Conservation (phyloP, 2,113 vertebrate genomes). For the Paradoxurus hermaphroditus region DNA sequence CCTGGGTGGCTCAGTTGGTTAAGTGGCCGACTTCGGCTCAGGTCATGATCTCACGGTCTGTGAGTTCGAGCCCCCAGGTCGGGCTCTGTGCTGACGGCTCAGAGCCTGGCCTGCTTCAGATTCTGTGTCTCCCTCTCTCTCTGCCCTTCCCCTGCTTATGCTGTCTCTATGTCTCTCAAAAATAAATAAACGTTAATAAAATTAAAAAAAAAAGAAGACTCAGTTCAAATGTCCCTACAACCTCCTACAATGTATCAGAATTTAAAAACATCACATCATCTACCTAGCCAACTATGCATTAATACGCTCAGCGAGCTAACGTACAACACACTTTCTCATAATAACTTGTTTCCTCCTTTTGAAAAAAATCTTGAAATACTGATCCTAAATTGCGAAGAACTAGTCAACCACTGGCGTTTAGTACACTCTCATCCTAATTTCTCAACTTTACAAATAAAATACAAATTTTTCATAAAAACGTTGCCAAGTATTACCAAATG, state of each 20-base stretch:
- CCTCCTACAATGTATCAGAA: not conserved
- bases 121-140: too few species aligned
- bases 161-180: too few species aligned
- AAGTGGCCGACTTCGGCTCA: too few species aligned
- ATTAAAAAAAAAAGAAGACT: not conserved
- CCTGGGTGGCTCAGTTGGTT: too few species aligned
- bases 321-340: not conserved
- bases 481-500: not conserved
- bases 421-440: not conserved
- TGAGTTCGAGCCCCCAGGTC: too few species aligned
- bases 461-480: constrained; percentile 27
- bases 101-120: too few species aligned
- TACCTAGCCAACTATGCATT: not conserved
- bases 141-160: too few species aligned
- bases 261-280: not conserved
- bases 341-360: not conserved
- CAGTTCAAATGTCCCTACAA: not conserved
- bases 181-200: too few species aligned
- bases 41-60: too few species aligned
- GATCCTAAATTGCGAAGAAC: not conserved
- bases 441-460: not conserved
- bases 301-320: not conserved
- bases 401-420: not conserved
- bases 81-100: too few species aligned
- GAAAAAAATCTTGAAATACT: not conserved